Percentiles rank a stretch among this genome's conserved stretches.
Conservation (phyloP, 1,140 invertebrate species). For the Callitettix versicolor region DNA sequence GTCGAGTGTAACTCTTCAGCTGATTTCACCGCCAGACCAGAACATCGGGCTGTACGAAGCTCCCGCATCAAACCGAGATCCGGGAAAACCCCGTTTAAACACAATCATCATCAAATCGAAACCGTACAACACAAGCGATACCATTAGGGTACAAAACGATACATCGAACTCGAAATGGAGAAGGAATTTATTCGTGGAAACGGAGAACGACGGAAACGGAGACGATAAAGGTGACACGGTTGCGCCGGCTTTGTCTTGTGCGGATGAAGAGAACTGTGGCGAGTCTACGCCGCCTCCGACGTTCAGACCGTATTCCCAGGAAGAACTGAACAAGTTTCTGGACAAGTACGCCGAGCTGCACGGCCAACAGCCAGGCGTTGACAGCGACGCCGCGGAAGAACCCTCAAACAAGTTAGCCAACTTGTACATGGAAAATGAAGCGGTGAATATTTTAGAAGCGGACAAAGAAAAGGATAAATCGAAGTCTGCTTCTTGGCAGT, state of each 20-base stretch:
- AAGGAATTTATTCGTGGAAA: not conserved
- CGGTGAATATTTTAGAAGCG: conserved; percentile 23
- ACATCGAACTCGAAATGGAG: not conserved
- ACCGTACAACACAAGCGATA: not conserved
- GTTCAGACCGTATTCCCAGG: conserved; percentile 28
- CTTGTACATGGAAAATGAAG: conserved; percentile 23
- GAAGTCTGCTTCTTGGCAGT: conserved; percentile 32
- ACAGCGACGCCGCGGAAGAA: conserved; percentile 1
- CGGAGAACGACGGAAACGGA: not conserved
- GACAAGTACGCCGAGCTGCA: conserved; percentile 22
- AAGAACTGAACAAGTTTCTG: conserved; percentile 26
- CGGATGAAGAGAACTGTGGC: conserved; percentile 9
- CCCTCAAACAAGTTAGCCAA: conserved; percentile 22
- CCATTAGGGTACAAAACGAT: not conserved
- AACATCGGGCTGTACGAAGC: not conserved
- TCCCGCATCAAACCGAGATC: not conserved
- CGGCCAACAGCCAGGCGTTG: conserved; percentile 1
- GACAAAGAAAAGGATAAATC: conserved; percentile 25
- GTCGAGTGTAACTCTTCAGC: not conserved
- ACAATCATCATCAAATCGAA: not conserved
- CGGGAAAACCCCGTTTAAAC: not conserved
- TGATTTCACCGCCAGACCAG: not conserved
- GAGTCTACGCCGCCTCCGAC: conserved; percentile 17
- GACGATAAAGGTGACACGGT: not conserved
- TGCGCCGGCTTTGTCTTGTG: conserved; percentile 16